Base-by-base conservation (phyloP, 2,888 invertebrate genomes). In the Noctua fimbriata region DNA sequence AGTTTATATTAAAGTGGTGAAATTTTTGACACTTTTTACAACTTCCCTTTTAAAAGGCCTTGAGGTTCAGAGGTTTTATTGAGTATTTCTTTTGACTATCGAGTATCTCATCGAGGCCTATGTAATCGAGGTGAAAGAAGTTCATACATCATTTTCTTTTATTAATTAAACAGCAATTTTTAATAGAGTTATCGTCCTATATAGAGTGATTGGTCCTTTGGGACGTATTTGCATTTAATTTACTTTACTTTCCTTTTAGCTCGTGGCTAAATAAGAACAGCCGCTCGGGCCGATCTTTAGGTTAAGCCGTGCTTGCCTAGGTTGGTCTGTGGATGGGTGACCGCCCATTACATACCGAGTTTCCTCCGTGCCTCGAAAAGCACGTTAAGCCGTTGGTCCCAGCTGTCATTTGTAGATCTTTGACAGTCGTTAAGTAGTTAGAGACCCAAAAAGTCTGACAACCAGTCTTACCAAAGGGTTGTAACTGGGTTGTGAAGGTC, bases 41-140 rank as follows among this genome's bases (percentile, higher is more conserved):
- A 87, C 79, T 87, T 85, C 79, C 87, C 76, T 70, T 86, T 83
- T 55, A 16, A 49, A 69, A n/a, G 36, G 75, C 82, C 83, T 83
- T 81, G 77, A 55, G 36, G 60, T 6, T 63, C 41, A 81, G 73
- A 79, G 41, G n/a, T 65, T 85, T 85, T 73, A 69, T 69, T 66
- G 63, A 28, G 69, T 78, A 71, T 78, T 66, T 78, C 44, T 55
- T 73, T 71, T 36, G 65, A 14, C 12, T 72, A 79, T 79, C 41
- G 9, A 71, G 47, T 67, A 74, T 52, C 58, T 72, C 32, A 60
- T 36, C 49, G 47, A 67, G 9, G 24, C 6, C 36, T 41, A 28
- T 65, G 78, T 55, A 36, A 73, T 72, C 55, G 32, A 85, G 60
- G 52, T 66, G 18, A 69, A 47, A 71, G 3, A 60, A 41, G 4